Percentiles rank a stretch among this genome's conserved stretches.
Conservation (phyloP, 2,113 vertebrate genomes). For the Gracilinanus agilis region DNA sequence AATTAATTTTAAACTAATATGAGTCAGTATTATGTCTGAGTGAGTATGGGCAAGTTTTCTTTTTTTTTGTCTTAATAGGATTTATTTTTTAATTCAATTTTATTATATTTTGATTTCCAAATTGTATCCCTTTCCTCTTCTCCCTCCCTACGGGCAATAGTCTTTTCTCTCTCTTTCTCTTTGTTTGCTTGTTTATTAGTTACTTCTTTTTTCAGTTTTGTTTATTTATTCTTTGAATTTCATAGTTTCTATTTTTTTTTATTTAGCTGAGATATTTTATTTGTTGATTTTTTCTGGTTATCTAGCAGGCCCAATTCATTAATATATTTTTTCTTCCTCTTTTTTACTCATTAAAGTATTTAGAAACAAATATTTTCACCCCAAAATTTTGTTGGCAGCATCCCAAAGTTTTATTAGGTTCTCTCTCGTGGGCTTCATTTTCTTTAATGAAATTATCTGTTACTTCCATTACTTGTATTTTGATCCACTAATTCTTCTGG, state of each 20-base stretch:
- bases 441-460: background rate
- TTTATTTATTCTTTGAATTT: too few species aligned
- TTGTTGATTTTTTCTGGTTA: background rate
- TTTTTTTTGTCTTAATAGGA: too few species aligned
- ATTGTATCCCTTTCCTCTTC: too few species aligned
- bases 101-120: too few species aligned
- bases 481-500: background rate
- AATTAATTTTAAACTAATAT: too few species aligned
- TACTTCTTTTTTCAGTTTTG: background rate
- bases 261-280: background rate
- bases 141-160: too few species aligned
- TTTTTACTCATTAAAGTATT: background rate
- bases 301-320: background rate
- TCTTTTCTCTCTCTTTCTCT: too few species aligned
- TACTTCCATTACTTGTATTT: background rate
- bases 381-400: background rate
- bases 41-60: too few species aligned
- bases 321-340: background rate
- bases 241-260: background rate
- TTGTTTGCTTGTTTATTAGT: background rate
- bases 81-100: too few species aligned
- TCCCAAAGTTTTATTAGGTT: background rate
- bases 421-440: background rate
- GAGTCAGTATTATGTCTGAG: too few species aligned
- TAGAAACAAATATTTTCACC: background rate